phyloP scores from a whole-genome alignment of 2,888 invertebrate species.

The Ceramica pisi region DNA sequence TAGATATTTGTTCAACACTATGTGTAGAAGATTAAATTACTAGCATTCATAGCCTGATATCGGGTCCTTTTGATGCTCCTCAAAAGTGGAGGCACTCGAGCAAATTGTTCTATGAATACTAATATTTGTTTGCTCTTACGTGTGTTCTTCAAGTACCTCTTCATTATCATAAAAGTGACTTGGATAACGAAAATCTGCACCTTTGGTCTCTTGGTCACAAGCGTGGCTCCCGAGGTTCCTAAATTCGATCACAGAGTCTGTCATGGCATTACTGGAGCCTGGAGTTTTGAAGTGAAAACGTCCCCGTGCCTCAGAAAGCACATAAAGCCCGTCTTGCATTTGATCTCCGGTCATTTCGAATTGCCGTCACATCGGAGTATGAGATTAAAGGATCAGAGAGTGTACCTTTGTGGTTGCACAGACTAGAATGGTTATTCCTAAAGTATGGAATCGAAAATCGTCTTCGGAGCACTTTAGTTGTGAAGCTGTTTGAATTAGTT shows the following conservation, averaged over 20 bases:
- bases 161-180: not conserved
- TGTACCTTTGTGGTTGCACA: no score
- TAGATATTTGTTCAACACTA: conserved; percentile 4
- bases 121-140: no score
- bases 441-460: no score
- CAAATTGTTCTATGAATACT: not conserved
- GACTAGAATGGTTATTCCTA: no score
- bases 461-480: no score
- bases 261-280: no score
- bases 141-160: not conserved
- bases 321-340: no score
- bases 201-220: not conserved
- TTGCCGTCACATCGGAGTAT: no score
- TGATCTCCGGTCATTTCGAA: no score
- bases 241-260: not conserved
- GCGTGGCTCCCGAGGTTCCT: not conserved
- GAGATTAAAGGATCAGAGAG: no score
- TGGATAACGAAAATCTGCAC: not conserved
- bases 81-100: conserved; percentile 6
- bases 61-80: conserved; percentile 1
- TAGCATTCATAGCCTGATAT: not conserved
- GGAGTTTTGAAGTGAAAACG: not conserved
- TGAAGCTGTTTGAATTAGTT: no score
- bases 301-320: no score
- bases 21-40: not conserved